phyloP scores from a whole-genome alignment of 2,888 invertebrate genomes.

The Lepidonotus clava region DNA sequence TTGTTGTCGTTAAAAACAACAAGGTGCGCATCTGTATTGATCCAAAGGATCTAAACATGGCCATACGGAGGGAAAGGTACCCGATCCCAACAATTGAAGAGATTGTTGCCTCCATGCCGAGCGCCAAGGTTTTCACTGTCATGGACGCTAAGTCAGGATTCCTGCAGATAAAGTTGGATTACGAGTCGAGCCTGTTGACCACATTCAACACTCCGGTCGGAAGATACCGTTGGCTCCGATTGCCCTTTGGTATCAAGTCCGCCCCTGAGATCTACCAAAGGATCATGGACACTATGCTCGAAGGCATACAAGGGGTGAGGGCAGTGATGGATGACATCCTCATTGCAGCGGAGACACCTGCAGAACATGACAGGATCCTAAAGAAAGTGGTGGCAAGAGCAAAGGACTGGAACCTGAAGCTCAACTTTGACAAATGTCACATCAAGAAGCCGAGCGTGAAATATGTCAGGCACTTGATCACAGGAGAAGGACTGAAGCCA shows the following conservation, averaged over 20 bases:
- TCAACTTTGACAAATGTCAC: constrained; percentile 34
- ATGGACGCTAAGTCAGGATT: constrained; percentile 67
- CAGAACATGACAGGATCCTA: constrained; percentile 40
- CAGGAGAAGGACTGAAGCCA: constrained; percentile 58
- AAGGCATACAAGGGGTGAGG: not conserved
- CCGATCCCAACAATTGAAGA: constrained; percentile 67
- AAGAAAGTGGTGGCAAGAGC: constrained; percentile 9
- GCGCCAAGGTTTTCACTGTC: constrained; percentile 66
- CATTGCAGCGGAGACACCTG: not conserved
- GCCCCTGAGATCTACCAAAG: constrained; percentile 33
- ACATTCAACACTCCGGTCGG: constrained; percentile 66
- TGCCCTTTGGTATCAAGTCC: constrained; percentile 44
- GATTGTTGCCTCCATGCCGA: constrained; percentile 62
- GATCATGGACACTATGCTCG: constrained; percentile 8
- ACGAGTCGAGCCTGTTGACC: constrained; percentile 64
- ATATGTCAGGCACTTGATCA: constrained; percentile 62
- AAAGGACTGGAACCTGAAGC: not conserved
- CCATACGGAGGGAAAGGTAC: constrained; percentile 63
- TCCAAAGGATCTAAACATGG: constrained; percentile 65
- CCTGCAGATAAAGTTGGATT: constrained; percentile 65
- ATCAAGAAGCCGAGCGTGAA: constrained; percentile 45
- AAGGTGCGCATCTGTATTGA: constrained; percentile 66
- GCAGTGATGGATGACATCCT: constrained; percentile 50
- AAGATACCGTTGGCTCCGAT: constrained; percentile 23
- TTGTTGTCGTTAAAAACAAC: constrained; percentile 58